A percentile compares a stretch with the other conserved stretches of the same genome.
These are phyloP conservation scores for Tetragnatha versicolor DNA, from an alignment of 1,140 invertebrate genomes.

Conservation along the genomic window DNA sequence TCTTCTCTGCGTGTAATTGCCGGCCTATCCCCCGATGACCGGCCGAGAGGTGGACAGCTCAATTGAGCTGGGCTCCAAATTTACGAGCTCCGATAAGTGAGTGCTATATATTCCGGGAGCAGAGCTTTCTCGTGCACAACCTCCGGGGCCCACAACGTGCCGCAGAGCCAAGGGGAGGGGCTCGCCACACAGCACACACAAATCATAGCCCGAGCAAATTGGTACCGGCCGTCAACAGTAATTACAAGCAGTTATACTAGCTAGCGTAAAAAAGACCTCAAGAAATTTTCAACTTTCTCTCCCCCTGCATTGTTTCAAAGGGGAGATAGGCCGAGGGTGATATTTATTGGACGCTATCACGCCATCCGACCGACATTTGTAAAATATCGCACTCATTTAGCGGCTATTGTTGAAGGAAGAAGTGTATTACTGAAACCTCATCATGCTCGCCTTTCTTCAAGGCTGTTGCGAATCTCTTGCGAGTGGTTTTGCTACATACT, in stretches of 20 bases:
- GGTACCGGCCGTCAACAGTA: constrained; percentile 53
- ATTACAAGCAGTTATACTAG: constrained; percentile 53
- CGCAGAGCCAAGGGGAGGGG: constrained; percentile 7
- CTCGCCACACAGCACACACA: constrained; percentile 45
- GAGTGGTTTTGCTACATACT: too few relatives aligned
- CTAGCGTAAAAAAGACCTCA: neutral
- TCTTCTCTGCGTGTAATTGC: constrained; percentile 48
- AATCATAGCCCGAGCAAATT: constrained; percentile 52
- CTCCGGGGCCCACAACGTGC: constrained; percentile 26
- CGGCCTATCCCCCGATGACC: constrained; percentile 46
- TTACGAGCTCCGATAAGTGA: constrained; percentile 52
- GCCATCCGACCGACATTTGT: too few relatives aligned
- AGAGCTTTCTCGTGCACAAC: constrained; percentile 45
- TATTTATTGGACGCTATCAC: constrained; percentile 47
- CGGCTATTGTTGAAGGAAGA: too few relatives aligned
- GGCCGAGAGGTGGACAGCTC: constrained; percentile 45
- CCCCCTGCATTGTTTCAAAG: constrained; percentile 36
- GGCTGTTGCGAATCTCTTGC: too few relatives aligned
- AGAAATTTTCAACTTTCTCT: neutral
- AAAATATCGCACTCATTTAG: too few relatives aligned
- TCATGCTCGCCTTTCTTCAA: too few relatives aligned
- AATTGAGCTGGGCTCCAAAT: constrained; percentile 47
- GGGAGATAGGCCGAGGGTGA: neutral
- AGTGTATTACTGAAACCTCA: too few relatives aligned
- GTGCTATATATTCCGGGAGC: constrained; percentile 54